Conservation (phyloP, 2,888 invertebrate species). For the Eupithecia vulgata region DNA sequence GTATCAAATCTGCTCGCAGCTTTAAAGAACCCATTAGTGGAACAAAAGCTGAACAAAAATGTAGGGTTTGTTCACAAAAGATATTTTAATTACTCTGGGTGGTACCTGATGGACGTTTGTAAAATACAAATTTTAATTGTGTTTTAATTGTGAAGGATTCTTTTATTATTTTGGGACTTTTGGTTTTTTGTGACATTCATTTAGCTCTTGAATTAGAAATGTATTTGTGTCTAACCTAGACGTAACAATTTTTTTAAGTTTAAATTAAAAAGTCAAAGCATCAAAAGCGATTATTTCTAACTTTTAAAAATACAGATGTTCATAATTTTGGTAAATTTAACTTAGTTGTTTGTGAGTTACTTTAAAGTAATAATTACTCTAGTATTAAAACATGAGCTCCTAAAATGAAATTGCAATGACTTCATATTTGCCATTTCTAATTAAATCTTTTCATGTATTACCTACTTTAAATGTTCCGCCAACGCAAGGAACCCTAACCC, state of each 20-base stretch:
- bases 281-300: too few relatives aligned
- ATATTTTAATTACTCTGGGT: constrained; percentile 59
- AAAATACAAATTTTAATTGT: constrained; percentile 28
- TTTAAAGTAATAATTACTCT: too few relatives aligned
- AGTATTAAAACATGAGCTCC: too few relatives aligned
- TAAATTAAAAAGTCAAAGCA: too few relatives aligned
- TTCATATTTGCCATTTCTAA: neutral
- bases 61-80: constrained; percentile 55
- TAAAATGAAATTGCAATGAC: neutral
- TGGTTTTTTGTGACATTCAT: neutral
- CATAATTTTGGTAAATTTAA: too few relatives aligned
- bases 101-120: constrained; percentile 34
- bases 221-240: neutral
- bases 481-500: neutral
- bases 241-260: too few relatives aligned
- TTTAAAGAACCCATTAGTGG: constrained; percentile 55
- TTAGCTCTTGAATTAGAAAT: neutral
- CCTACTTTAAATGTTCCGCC: neutral
- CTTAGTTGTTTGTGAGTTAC: too few relatives aligned
- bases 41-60: constrained; percentile 55
- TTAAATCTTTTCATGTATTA: neutral
- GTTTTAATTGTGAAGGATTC: constrained; percentile 6
- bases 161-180: neutral
- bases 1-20: constrained; percentile 45
- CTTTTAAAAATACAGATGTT: too few relatives aligned